Percentiles rank a stretch among this genome's conserved stretches.
phyloP scores from a whole-genome alignment of 2,797 vertebrate genomes.

The Lerista edwardsae region DNA sequence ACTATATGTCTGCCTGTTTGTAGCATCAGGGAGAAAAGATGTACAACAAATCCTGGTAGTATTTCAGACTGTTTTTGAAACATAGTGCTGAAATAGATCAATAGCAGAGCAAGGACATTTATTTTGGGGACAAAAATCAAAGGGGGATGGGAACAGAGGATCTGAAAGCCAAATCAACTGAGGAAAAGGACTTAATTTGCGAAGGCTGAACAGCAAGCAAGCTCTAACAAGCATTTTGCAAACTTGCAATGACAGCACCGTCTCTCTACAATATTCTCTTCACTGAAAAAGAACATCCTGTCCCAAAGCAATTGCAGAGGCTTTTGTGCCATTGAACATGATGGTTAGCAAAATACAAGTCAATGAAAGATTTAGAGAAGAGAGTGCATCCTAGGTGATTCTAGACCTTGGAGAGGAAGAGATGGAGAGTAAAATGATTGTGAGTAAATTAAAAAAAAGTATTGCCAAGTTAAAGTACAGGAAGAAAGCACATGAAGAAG shows the following conservation, averaged over 20 bases:
- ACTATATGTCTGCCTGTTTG: neutral
- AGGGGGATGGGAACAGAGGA: neutral
- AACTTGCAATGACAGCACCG: conserved; percentile 28
- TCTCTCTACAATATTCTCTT: neutral
- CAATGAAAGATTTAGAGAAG: neutral
- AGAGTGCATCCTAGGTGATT: conserved; percentile 23
- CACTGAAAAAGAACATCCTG: conserved; percentile 1
- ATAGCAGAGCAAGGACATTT: neutral
- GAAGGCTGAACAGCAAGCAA: neutral
- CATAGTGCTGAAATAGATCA: neutral
- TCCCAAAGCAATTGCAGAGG: conserved; percentile 5
- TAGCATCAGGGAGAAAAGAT: neutral
- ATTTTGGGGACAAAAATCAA: neutral
- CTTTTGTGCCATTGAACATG: neutral
- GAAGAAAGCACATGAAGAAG: fast-evolving
- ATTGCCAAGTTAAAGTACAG: neutral
- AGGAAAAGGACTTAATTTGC: conserved; percentile 4
- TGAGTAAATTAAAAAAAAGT: neutral
- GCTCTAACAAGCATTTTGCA: conserved; percentile 3
- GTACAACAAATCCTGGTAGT: neutral
- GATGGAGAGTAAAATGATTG: neutral
- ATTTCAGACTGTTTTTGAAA: conserved; percentile 23
- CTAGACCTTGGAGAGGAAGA: neutral
- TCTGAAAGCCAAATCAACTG: conserved; percentile 27
- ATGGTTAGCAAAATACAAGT: neutral